phyloP scores from a whole-genome alignment of 2,888 invertebrate species.

The Deilephila elpenor region DNA sequence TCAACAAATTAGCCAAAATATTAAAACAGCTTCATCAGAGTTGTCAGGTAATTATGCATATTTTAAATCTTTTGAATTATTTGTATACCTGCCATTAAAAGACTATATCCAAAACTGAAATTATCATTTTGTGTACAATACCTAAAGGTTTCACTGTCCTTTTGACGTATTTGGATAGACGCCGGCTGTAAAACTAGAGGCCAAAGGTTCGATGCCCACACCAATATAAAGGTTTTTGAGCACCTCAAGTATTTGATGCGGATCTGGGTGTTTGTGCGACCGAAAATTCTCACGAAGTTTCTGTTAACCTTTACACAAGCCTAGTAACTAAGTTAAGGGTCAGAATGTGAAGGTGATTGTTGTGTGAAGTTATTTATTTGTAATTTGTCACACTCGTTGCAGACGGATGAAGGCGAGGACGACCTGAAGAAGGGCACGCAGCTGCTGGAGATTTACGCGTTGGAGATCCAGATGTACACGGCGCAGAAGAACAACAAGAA shows the following conservation, averaged over 20 bases:
- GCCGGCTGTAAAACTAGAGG: too few relatives aligned
- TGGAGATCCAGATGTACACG: slow-evolving; percentile 99
- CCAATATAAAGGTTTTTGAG: too few relatives aligned
- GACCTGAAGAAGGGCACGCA: slow-evolving; percentile 99
- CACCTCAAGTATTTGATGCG: too few relatives aligned
- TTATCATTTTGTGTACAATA: too few relatives aligned
- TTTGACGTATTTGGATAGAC: too few relatives aligned
- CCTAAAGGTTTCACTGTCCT: too few relatives aligned
- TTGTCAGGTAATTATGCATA: slow-evolving; percentile 90
- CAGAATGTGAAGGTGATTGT: background rate
- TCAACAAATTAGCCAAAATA: slow-evolving; percentile 97
- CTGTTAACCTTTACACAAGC: too few relatives aligned
- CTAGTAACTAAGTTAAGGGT: too few relatives aligned
- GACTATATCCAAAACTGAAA: too few relatives aligned
- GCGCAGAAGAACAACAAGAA: slow-evolving; percentile 99
- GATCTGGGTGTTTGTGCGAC: too few relatives aligned
- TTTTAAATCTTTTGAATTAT: background rate
- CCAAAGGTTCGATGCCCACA: too few relatives aligned
- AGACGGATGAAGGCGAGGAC: slow-evolving; percentile 99
- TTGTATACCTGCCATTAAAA: background rate
- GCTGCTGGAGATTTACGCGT: slow-evolving; percentile 97
- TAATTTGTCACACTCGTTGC: slow-evolving; percentile 31
- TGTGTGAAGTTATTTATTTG: background rate
- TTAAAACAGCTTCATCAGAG: slow-evolving; percentile 98
- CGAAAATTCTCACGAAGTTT: too few relatives aligned